These are phyloP conservation scores for Poecilia velifera DNA, from an alignment of 2,797 vertebrate species.

Conservation along the genomic window DNA sequence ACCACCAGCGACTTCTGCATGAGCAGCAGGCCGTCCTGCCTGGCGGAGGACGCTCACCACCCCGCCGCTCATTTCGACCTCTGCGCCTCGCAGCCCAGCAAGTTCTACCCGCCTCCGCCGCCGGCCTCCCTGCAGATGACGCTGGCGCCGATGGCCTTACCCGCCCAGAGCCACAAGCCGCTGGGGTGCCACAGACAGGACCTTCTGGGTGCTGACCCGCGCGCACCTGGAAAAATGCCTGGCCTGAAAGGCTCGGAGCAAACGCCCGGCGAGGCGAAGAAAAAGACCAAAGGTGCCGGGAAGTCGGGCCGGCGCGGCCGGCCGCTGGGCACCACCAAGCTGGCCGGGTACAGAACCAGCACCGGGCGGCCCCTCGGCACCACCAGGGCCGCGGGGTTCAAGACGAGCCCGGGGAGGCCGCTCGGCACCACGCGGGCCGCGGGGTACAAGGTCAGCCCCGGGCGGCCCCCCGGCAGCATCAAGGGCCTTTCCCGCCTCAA, in stretches of 20 bases:
- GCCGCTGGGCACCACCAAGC: constrained; percentile 95
- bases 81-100: constrained; percentile 89
- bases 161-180: constrained; percentile 86
- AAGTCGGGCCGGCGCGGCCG: constrained; percentile 93
- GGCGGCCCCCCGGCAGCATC: constrained; percentile 97
- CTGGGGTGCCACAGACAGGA: constrained; percentile 92
- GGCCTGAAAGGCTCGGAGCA: constrained; percentile 84
- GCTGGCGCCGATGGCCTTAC: constrained; percentile 73
- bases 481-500: constrained; percentile 95
- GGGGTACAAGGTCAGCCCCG: constrained; percentile 98
- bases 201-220: constrained; percentile 79
- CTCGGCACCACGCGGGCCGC: constrained; percentile 96
- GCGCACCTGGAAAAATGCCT: constrained; percentile 79
- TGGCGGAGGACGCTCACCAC: constrained; percentile 90
- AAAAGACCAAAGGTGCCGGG: constrained; percentile 89
- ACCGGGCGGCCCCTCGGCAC: constrained; percentile 96
- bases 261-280: constrained; percentile 88
- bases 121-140: constrained; percentile 79
- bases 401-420: constrained; percentile 97
- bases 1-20: constrained; percentile 92
- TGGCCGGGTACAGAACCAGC: constrained; percentile 97
- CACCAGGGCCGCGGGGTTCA: constrained; percentile 97
- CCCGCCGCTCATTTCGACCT: constrained; percentile 91
- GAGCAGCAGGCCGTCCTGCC: constrained; percentile 90
- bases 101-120: constrained; percentile 87